Evolutionary conservation across 2,888 invertebrate genomes (phyloP).

Genomic region (Eupithecia abbreviata): DNA sequence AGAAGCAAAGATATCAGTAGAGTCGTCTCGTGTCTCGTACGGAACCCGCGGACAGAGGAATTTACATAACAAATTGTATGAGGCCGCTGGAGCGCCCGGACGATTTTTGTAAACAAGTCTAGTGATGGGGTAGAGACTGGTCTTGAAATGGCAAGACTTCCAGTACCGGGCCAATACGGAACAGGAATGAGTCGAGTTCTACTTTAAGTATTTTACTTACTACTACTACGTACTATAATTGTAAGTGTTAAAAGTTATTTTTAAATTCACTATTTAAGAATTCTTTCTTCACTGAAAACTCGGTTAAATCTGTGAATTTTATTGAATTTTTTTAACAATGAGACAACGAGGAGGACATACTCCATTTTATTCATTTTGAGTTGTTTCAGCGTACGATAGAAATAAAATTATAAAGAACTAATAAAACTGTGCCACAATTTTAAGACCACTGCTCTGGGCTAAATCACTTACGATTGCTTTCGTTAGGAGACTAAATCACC

Average conservation of each 20-base stretch:
- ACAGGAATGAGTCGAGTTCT: neutral
- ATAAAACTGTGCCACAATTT: neutral
- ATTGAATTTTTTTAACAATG: neutral
- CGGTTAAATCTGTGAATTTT: neutral
- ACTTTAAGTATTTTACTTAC: neutral
- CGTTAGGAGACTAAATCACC: too few relatives aligned
- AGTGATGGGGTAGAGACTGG: constrained; percentile 40
- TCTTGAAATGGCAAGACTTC: neutral
- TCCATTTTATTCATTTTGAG: neutral
- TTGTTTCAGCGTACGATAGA: neutral
- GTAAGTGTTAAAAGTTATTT: neutral
- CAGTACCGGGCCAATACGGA: neutral
- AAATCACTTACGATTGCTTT: neutral
- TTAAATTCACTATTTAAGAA: neutral
- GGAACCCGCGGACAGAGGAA: constrained; percentile 39
- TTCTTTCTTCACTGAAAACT: neutral
- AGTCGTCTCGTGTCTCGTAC: constrained; percentile 33
- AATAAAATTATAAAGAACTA: neutral
- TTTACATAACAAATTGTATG: constrained; percentile 64
- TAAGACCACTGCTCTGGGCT: neutral
- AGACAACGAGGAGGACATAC: neutral
- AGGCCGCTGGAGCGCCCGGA: constrained; percentile 54
- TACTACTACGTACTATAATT: neutral
- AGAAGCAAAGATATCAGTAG: constrained; percentile 31
- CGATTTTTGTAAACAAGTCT: constrained; percentile 57